phyloP scores from a whole-genome alignment of 2,888 invertebrate species.

The Busseola fusca region DNA sequence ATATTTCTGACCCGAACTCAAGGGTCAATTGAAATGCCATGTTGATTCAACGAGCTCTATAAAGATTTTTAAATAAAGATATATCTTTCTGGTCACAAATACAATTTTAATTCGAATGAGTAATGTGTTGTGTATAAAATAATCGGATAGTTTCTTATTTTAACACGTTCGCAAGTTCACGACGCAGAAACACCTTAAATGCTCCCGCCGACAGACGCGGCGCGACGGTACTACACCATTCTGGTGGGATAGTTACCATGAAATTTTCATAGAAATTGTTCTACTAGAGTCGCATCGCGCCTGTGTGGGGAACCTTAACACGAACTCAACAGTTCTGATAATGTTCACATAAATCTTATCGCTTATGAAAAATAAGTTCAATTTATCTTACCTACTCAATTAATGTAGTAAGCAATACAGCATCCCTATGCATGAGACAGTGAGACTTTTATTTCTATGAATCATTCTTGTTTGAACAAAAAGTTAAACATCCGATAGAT shows the following conservation, averaged over 20 bases:
- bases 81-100: constrained; percentile 13
- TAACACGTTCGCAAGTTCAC: constrained; percentile 3
- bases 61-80: constrained; percentile 39
- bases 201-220: neutral
- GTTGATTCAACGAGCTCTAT: constrained; percentile 39
- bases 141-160: constrained; percentile 1
- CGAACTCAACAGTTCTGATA: constrained; percentile 21
- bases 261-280: neutral
- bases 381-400: constrained; percentile 34
- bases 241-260: neutral
- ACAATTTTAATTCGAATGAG: constrained; percentile 30
- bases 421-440: neutral
- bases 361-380: constrained; percentile 27
- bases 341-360: constrained; percentile 37
- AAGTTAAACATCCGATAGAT: neutral
- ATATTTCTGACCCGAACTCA: constrained; percentile 70
- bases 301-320: constrained; percentile 1
- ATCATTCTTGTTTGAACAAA: constrained; percentile 31
- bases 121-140: constrained; percentile 9
- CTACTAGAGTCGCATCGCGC: neutral
- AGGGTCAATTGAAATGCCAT: constrained; percentile 45
- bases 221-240: neutral
- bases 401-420: constrained; percentile 6
- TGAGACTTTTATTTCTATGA: constrained; percentile 15
- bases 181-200: neutral